Base-by-base conservation (phyloP, 1,140 invertebrate genomes). In the Brachionus rubens region DNA sequence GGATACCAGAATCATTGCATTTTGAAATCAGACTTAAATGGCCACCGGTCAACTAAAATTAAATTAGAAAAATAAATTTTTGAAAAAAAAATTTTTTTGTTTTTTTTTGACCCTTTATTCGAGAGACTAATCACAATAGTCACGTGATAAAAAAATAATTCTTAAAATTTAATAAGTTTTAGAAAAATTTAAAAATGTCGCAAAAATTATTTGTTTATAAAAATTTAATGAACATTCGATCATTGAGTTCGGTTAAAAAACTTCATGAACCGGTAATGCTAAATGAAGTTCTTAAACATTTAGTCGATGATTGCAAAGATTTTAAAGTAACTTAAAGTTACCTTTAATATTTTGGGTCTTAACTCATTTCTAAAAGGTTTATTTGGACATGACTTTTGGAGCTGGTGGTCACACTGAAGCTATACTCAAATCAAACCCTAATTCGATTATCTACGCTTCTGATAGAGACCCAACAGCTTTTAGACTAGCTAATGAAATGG, bases 331-430 rank as follows among this genome's bases (percentile, higher is more conserved):
- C 9, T 14, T 7, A 14, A 14, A 46, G 14, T 7, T 16, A 14
- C 3, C 12, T 65, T 65, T 16, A n/a, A n/a, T n/a, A n/a, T 40
- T 65, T 59, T 36, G 14, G 7, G 9, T 24, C 12, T 16, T 59
- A 19, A 5, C 36, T 36, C n/a, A 10, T 33, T 21, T 6, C 0
- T 12, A 65, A 65, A 24, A 65, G 59, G 26, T 36, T 26, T 65
- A 65, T 65, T 65, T 75, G 48, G 75, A 76, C 24, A 30, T 76
- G 12, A 76, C 75, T n/a, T 76, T 76, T 33, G 75, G 75, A 16
- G 52, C 40, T 30, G 75, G 75, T 47, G 75, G 75, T 36, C 75
- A 76, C 24, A 76, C 26, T 19, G 28, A 50, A 62, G 56, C 48
- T 30, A 36, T 76, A 14, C 16, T 76, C 21, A 48, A 76, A 16